Base-by-base conservation (phyloP, 2,113 vertebrate genomes). In the Oenanthe melanoleuca region DNA sequence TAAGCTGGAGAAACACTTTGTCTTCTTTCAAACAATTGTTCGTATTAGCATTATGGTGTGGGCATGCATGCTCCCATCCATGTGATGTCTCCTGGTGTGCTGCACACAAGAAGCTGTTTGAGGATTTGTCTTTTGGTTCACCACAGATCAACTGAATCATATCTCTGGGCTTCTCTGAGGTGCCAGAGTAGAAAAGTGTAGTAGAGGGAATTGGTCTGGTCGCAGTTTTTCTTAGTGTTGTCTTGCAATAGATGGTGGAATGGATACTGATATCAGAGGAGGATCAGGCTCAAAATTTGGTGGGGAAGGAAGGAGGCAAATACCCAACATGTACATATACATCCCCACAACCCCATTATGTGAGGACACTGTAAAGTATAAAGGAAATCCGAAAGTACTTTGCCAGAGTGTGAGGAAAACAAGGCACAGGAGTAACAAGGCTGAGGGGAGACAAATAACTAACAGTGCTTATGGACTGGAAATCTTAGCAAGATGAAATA, bases 1-100 rank as follows among this genome's bases (percentile, higher is more conserved):
- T 92, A 93, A 96, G n/a, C 80, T 93, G 88, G 80, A 95, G 94
- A 92, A 96, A 77, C 72, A 66, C 81, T 95, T 89, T 89, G 80
- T 94, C 92, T 96, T 87, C 55, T 94, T 88, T 95, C 75, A 93
- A 97, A 90, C 86, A 94, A 92, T 95, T 92, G 75, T 80, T 96
- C 86, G 0, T 88, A 86, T 96, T 96, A 95, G 75, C 67, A 92
- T 94, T 90, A 2, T 45, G 75, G 79, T 90, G 95, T 94, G 95
- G 96, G 94, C 94, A 94, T 61, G 90, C 94, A 92, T 90, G 67
- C 67, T 80, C 55, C 67, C 50, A 59, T 82, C 85, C 85, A 52
- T 85, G 92, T 94, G 94, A 94, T 86, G 61, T 93, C 92, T 92
- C 79, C 75, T 83, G 60, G 55, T 77, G 65, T 77, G 79, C 88